phyloP scores from a whole-genome alignment of 2,888 invertebrate genomes.

The Cacoxenus indagator region DNA sequence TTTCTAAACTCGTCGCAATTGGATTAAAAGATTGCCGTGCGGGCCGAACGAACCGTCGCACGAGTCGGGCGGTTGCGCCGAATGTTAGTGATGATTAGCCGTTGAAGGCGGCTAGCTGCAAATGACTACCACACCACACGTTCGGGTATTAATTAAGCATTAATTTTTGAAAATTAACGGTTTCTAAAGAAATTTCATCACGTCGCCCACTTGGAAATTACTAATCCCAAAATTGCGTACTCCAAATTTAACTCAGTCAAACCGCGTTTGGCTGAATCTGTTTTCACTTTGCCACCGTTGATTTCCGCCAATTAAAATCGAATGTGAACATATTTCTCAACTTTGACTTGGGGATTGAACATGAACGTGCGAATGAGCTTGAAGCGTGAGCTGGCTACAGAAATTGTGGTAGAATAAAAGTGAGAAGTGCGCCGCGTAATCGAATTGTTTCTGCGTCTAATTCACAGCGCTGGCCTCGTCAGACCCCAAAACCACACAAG shows the following conservation, averaged over 20 bases:
- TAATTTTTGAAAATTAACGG: conserved; percentile 54
- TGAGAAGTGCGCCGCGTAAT: conserved; percentile 41
- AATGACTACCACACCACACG: too few species aligned
- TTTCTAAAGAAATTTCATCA: conserved; percentile 60
- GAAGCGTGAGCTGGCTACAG: neutral
- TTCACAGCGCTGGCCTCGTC: too few species aligned
- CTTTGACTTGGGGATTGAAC: conserved; percentile 11
- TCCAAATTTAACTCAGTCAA: neutral
- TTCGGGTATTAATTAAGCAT: too few species aligned
- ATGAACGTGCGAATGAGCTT: neutral
- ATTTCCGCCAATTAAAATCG: conserved; percentile 13
- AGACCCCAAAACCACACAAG: neutral
- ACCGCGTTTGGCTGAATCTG: conserved; percentile 30
- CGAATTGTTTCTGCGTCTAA: conserved; percentile 31
- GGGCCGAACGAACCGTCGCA: too few species aligned
- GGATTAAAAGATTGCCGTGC: too few species aligned
- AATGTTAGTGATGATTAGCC: conserved; percentile 45
- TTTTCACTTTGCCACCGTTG: conserved; percentile 3
- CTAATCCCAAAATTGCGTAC: conserved; percentile 25
- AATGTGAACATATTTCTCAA: conserved; percentile 15
- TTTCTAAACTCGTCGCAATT: conserved; percentile 42
- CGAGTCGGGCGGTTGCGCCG: too few species aligned
- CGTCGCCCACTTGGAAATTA: conserved; percentile 44
- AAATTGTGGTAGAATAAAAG: conserved; percentile 53
- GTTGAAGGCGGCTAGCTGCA: too few species aligned